A percentile compares a stretch with the other conserved stretches of the same genome.
Evolutionary conservation across 2,888 invertebrate species (phyloP).

Genomic region (Acrobasis consociella): DNA sequence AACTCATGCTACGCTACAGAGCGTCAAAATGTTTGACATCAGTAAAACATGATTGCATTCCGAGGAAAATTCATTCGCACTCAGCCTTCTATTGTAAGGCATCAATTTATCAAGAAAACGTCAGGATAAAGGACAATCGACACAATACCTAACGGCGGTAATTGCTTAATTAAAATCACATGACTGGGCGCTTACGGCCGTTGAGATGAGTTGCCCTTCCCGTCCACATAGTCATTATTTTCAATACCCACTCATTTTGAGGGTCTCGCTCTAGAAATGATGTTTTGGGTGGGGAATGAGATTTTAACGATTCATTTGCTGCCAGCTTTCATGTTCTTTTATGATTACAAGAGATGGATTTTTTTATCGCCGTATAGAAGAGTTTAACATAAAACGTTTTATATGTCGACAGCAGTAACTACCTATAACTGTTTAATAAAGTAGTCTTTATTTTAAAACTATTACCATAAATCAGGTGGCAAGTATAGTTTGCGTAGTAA

Average conservation of each 20-base stretch:
- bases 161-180: slow-evolving; percentile 33
- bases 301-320: slow-evolving; percentile 57
- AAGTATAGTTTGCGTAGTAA: too few relatives aligned
- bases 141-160: slow-evolving; percentile 21
- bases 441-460: too few relatives aligned
- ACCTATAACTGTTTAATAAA: background rate
- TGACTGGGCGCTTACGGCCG: slow-evolving; percentile 27
- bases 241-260: slow-evolving; percentile 46
- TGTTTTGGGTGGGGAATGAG: slow-evolving; percentile 48
- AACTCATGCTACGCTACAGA: background rate
- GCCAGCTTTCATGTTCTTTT: slow-evolving; percentile 39
- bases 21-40: background rate
- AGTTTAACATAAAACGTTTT: slow-evolving; percentile 27
- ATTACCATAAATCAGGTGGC: too few relatives aligned
- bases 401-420: slow-evolving; percentile 8
- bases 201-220: slow-evolving; percentile 34
- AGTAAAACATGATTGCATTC: background rate
- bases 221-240: slow-evolving; percentile 44
- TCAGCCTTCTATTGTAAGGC: background rate
- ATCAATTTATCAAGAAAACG: slow-evolving; percentile 8
- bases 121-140: slow-evolving; percentile 10
- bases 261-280: slow-evolving; percentile 48
- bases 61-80: background rate
- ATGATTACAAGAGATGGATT: slow-evolving; percentile 33
- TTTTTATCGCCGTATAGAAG: slow-evolving; percentile 36